phyloP scores from a whole-genome alignment of 2,113 vertebrate genomes.

The Ciconia stormi region DNA sequence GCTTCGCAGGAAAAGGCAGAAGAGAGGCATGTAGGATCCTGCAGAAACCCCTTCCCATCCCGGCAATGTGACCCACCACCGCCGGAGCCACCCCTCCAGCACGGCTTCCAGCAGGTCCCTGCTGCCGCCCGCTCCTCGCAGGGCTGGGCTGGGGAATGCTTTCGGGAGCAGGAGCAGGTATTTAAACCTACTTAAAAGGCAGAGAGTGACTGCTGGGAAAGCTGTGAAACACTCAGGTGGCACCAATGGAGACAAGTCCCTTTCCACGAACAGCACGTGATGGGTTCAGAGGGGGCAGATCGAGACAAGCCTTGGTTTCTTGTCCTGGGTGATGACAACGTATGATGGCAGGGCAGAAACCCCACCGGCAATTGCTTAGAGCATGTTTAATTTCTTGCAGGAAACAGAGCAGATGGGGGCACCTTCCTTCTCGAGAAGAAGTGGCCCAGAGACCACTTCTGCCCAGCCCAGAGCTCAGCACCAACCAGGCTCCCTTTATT shows the following conservation, averaged over 20 bases:
- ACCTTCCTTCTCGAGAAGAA: neutral
- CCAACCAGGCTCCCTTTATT: neutral
- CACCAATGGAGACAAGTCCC: neutral
- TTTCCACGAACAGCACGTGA: neutral
- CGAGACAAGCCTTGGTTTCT: neutral
- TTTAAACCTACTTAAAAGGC: neutral
- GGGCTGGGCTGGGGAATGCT: neutral
- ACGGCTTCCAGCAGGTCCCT: neutral
- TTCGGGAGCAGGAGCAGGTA: neutral
- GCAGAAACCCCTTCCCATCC: neutral
- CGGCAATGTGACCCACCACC: accelerated
- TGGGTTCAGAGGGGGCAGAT: neutral
- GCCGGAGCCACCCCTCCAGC: neutral
- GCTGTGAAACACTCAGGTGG: neutral
- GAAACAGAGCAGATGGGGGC: too few relatives aligned
- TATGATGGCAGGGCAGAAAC: neutral
- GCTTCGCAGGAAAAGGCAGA: neutral
- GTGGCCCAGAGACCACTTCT: neutral
- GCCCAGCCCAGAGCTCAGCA: neutral
- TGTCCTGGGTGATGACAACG: neutral
- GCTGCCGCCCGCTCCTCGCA: neutral
- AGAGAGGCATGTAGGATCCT: accelerated
- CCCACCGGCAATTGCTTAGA: accelerated
- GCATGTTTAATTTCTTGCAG: neutral
- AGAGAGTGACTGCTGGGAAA: neutral